These are phyloP conservation scores for Gonatopus flavifemur DNA, from an alignment of 1,140 invertebrate genomes.

Conservation along the genomic window DNA sequence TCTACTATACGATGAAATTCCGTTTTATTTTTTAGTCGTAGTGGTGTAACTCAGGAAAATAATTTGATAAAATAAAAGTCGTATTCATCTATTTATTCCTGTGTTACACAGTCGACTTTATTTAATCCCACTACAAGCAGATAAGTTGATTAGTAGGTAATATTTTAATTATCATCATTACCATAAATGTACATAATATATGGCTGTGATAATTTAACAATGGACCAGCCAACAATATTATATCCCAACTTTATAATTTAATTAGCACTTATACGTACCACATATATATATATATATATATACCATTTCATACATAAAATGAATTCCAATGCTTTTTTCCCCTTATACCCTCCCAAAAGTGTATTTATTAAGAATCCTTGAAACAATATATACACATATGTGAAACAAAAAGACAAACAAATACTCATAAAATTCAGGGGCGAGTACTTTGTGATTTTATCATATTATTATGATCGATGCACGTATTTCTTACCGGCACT, in stretches of 20 bases:
- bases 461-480: constrained; percentile 19
- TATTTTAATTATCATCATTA: no score
- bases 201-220: constrained; percentile 33
- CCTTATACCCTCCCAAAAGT: no score
- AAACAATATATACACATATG: not conserved
- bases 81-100: no score
- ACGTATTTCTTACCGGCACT: constrained; percentile 18
- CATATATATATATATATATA: constrained; percentile 1
- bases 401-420: constrained; percentile 21
- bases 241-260: not conserved
- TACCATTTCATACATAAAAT: no score
- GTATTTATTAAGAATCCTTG: no score
- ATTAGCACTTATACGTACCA: not conserved
- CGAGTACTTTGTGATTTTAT: constrained; percentile 28
- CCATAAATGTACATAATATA: constrained; percentile 5
- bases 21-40: no score
- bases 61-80: no score
- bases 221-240: constrained; percentile 24
- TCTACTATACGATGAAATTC: no score
- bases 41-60: no score
- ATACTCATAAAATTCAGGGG: constrained; percentile 29
- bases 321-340: no score
- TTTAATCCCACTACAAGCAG: no score
- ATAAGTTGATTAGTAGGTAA: no score
- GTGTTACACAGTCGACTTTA: constrained; percentile 17